Percentiles rank a stretch among this genome's conserved stretches.
phyloP scores from a whole-genome alignment of 1,140 invertebrate genomes.

The Scaptomyza graminum region DNA sequence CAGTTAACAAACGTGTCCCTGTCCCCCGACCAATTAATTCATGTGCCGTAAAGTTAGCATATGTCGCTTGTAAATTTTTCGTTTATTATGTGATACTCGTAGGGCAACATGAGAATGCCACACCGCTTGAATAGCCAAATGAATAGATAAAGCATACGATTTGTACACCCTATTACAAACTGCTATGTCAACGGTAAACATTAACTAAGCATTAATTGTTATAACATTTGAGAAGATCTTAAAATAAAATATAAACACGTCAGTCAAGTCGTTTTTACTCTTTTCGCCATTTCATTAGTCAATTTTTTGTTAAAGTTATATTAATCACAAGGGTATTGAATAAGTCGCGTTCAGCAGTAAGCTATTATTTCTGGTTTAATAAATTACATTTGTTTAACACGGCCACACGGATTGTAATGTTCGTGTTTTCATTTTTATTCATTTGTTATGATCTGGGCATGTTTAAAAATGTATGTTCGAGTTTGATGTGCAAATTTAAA shows the following conservation, averaged over 20 bases:
- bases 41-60: slow-evolving; percentile 46
- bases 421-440: slow-evolving; percentile 9
- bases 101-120: slow-evolving; percentile 34
- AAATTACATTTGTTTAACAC: slow-evolving; percentile 15
- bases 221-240: too few relatives aligned
- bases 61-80: too few relatives aligned
- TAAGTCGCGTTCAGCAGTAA: background rate
- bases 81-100: slow-evolving; percentile 61
- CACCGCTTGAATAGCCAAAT: slow-evolving; percentile 63
- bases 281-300: too few relatives aligned
- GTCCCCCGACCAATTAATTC: slow-evolving; percentile 53
- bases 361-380: slow-evolving; percentile 3
- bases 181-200: too few relatives aligned
- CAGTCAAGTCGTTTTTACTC: too few relatives aligned
- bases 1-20: slow-evolving; percentile 14
- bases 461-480: slow-evolving; percentile 70
- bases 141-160: slow-evolving; percentile 58
- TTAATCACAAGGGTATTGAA: background rate
- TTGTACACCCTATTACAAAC: slow-evolving; percentile 4
- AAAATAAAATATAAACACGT: too few relatives aligned
- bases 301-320: too few relatives aligned
- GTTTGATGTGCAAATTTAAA: slow-evolving; percentile 79
- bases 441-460: slow-evolving; percentile 15
- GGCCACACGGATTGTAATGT: slow-evolving; percentile 12
- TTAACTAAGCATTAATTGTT: too few relatives aligned